Evolutionary conservation across 2,113 vertebrate species (phyloP).

Genomic region (Aix galericulata): DNA sequence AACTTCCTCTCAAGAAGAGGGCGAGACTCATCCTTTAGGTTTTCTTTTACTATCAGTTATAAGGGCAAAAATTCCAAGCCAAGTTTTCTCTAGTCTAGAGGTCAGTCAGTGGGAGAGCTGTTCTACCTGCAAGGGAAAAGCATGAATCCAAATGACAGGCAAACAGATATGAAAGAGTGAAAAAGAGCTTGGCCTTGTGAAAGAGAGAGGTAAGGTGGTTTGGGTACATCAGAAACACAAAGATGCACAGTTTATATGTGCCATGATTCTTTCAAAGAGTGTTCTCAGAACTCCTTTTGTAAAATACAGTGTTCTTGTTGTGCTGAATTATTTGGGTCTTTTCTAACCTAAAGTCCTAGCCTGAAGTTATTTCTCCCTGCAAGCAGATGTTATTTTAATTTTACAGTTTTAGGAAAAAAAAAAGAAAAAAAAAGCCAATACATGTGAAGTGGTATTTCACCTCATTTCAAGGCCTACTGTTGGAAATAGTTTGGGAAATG

Average conservation of each 20-base stretch:
- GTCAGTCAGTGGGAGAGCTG: not conserved
- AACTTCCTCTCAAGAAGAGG: not conserved
- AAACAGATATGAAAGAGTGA: constrained; percentile 4
- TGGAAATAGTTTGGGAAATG: not conserved
- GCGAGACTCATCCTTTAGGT: not conserved
- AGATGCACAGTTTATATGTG: not conserved
- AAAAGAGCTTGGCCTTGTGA: not conserved
- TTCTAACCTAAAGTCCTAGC: not conserved
- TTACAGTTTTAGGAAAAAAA: not conserved
- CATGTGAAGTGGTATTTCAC: not conserved
- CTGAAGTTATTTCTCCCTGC: not conserved
- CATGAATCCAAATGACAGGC: constrained; percentile 22
- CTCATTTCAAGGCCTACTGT: not conserved
- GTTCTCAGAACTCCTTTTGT: not conserved
- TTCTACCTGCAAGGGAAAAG: not conserved
- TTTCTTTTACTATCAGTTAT: not conserved
- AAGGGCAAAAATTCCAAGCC: not conserved
- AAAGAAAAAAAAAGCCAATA: not conserved
- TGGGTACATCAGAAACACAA: not conserved
- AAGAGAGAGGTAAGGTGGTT: not conserved
- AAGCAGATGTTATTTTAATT: not conserved
- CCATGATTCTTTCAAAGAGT: not conserved
- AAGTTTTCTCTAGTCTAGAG: not conserved
- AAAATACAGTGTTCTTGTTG: not conserved
- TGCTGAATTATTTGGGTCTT: not conserved